These are phyloP conservation scores for Ptilodon capucinus DNA, from an alignment of 2,888 invertebrate genomes.

Conservation along the genomic window DNA sequence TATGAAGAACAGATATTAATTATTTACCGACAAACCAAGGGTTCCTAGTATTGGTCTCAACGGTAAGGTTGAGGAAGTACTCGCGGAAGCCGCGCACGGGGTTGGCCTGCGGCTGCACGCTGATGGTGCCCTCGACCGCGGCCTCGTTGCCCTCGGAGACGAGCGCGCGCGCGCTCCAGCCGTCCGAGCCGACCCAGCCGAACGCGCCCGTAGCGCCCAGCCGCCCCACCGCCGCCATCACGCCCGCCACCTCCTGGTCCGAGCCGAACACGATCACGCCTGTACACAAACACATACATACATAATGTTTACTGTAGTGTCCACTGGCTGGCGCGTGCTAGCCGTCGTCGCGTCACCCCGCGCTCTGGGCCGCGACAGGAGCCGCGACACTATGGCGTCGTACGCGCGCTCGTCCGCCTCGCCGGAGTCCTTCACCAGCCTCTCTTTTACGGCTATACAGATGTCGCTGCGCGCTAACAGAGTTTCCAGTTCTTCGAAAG, in stretches of 20 bases:
- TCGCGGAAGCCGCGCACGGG: constrained; percentile 92
- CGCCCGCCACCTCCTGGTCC: constrained; percentile 97
- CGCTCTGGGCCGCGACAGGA: constrained; percentile 92
- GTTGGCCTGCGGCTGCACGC: constrained; percentile 96
- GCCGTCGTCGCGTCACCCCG: constrained; percentile 86
- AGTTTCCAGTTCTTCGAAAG: constrained; percentile 95
- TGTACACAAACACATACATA: constrained; percentile 58
- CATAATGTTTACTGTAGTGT: neutral
- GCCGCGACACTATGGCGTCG: constrained; percentile 91
- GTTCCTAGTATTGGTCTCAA: constrained; percentile 93
- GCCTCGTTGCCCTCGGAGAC: constrained; percentile 93
- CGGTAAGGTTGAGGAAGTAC: constrained; percentile 92
- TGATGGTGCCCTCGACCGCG: constrained; percentile 89
- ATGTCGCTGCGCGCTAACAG: constrained; percentile 91
- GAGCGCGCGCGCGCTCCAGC: constrained; percentile 95
- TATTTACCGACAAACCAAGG: constrained; percentile 96
- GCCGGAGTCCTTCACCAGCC: constrained; percentile 96
- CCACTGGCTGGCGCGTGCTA: constrained; percentile 83
- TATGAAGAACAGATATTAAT: neutral
- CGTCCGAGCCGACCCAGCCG: constrained; percentile 98
- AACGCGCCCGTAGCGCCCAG: constrained; percentile 92
- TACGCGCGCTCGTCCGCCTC: constrained; percentile 94
- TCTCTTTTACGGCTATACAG: constrained; percentile 97
- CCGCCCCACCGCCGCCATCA: constrained; percentile 95
- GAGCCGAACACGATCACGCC: constrained; percentile 97